Conservation (phyloP, 2,888 invertebrate genomes). For the Acleris laterana region DNA sequence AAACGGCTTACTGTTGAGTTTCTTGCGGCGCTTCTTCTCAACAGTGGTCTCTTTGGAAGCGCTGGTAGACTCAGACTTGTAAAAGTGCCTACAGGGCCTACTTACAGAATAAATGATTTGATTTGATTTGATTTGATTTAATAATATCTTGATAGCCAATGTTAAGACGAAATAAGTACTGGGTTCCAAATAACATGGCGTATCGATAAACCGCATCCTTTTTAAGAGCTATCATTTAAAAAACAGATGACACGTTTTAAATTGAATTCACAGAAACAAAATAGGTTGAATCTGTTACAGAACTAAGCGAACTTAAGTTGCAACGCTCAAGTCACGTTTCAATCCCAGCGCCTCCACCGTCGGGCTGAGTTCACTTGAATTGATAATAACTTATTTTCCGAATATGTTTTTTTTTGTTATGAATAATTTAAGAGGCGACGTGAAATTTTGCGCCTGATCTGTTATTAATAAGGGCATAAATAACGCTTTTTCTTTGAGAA, state of each 20-base stretch:
- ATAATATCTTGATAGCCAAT: no score
- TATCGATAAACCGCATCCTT: no score
- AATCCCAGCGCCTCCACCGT: not conserved
- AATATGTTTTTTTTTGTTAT: not conserved
- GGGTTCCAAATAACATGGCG: no score
- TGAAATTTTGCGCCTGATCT: not conserved
- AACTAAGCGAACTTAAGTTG: not conserved
- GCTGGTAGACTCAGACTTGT: no score
- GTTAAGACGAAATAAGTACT: no score
- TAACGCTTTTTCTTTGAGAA: not conserved
- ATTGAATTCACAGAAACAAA: not conserved
- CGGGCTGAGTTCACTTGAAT: constrained; percentile 1
- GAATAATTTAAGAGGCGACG: not conserved
- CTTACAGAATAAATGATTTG: no score
- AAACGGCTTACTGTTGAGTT: no score
- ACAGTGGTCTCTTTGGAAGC: no score
- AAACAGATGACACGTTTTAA: not conserved
- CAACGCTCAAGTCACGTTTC: not conserved
- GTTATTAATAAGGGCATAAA: not conserved
- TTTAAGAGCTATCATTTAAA: no score
- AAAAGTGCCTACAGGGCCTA: no score
- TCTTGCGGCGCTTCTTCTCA: no score
- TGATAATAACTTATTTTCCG: not conserved
- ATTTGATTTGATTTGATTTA: no score
- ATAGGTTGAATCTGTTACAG: not conserved